Base-by-base conservation (phyloP, 2,113 vertebrate genomes). In the Otis tarda region DNA sequence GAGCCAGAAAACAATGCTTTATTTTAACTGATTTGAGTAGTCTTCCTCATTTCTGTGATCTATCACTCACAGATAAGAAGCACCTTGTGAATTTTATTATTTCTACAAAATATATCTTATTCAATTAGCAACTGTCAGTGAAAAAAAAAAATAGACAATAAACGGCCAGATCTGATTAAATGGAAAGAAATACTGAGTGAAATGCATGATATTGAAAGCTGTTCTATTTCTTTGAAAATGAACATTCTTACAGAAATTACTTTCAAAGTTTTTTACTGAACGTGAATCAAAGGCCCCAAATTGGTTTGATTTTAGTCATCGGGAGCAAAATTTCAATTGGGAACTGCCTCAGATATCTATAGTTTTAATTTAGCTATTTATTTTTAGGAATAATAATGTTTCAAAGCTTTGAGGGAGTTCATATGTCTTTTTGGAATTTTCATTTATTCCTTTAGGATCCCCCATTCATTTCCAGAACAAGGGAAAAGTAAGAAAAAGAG, bases 221-320 rank as follows among this genome's bases (percentile, higher is more conserved):
- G 65, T 60, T 93, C 33, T 49, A 83, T 85, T 94, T 94, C 84
- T 80, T 96, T 94, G 80, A 89, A 96, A 97, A 93, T 59, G 69
- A 95, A 31, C 55, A 63, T 91, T 89, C 87, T 87, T 67, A 79
- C 27, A 89, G 86, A 93, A 96, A 94, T 87, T 12, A 43, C 75
- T 95, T 93, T 57, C 65, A 85, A 91, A 92, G 74, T 87, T 93
- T 93, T 90, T 81, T 61, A 57, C 53, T 87, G 49, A 94, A 55
- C 1, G 1, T 73, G 59, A 91, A 89, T 91, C 74, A 87, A 96
- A 96, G 67, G 57, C 45, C 19, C 31, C 80, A 87, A 95, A 21
- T 65, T 85, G 37, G 31, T 87, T 93, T 79, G 69, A 94, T 85
- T 95, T 92, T 83, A 94, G 45, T 56, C 21, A 55, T 47, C 1